Conservation (phyloP, 2,797 vertebrate species). For the Fratercula arctica region DNA sequence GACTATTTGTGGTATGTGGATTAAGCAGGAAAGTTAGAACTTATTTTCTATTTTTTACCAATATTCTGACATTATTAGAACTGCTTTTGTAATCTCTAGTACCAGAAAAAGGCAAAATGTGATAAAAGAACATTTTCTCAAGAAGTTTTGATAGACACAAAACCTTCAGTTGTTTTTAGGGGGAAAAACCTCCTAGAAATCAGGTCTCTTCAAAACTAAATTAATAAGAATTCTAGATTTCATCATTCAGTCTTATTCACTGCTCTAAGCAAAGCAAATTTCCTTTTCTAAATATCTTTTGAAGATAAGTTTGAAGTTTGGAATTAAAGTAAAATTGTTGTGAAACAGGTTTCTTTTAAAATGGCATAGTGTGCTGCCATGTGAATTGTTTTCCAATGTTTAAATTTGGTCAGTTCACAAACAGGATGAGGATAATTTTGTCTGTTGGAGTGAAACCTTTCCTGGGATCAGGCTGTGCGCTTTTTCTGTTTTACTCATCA, state of each 20-base stretch:
- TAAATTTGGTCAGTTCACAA: background rate
- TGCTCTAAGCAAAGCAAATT: background rate
- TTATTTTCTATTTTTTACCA: background rate
- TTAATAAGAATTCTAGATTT: background rate
- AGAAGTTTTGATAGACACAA: background rate
- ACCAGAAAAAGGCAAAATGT: background rate
- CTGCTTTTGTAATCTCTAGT: background rate
- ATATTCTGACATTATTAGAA: background rate
- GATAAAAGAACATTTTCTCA: background rate
- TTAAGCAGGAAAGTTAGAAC: conserved; percentile 17
- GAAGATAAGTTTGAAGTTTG: background rate
- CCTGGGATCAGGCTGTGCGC: background rate
- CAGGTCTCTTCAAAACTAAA: background rate
- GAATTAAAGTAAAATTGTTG: background rate
- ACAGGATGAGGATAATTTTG: background rate
- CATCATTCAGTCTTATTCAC: background rate
- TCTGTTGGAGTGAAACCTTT: background rate
- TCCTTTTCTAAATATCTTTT: background rate
- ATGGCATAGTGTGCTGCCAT: background rate
- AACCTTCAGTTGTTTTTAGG: background rate
- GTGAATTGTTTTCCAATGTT: background rate
- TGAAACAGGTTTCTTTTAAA: background rate
- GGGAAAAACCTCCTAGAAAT: background rate
- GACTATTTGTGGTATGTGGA: background rate
- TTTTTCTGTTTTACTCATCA: background rate